A percentile compares a stretch with the other conserved stretches of the same genome.
These are phyloP conservation scores for Portevinia maculata DNA, from an alignment of 2,888 invertebrate genomes.

Conservation along the genomic window DNA sequence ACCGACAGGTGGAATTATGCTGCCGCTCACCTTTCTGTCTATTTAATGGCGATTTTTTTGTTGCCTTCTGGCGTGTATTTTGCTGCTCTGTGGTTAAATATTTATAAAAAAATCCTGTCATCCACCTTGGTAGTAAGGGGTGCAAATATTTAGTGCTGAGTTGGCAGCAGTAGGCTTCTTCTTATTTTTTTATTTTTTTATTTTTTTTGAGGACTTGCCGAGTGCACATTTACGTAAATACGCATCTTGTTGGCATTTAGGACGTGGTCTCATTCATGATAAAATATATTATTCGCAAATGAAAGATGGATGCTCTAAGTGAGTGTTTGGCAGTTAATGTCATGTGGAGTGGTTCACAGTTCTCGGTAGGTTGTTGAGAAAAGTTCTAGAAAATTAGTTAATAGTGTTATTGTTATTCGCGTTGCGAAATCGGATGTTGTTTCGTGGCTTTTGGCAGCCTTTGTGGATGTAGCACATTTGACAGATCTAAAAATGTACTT, in stretches of 20 bases:
- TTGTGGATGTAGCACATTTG: background rate
- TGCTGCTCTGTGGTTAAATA: constrained; percentile 31
- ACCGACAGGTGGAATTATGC: constrained; percentile 66
- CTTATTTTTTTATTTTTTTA: background rate
- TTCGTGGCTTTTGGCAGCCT: background rate
- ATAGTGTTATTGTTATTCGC: constrained; percentile 21
- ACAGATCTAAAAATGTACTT: constrained; percentile 5
- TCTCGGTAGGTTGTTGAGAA: constrained; percentile 1
- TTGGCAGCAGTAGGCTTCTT: constrained; percentile 45
- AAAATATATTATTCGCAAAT: constrained; percentile 29
- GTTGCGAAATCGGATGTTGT: constrained; percentile 26
- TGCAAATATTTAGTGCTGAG: constrained; percentile 31
- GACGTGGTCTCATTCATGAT: constrained; percentile 64
- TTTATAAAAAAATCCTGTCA: constrained; percentile 65
- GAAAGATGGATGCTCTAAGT: constrained; percentile 19
- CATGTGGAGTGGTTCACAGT: constrained; percentile 36
- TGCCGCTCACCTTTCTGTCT: constrained; percentile 62
- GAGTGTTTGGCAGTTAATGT: constrained; percentile 48
- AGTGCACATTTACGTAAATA: constrained; percentile 6
- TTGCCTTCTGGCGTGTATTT: background rate
- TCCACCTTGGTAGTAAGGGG: constrained; percentile 16
- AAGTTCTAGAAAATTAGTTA: constrained; percentile 25
- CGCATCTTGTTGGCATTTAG: constrained; percentile 30
- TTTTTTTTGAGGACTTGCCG: constrained; percentile 24
- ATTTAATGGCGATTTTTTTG: constrained; percentile 50